Base-by-base conservation (phyloP, 2,797 vertebrate genomes). In the Phalanger gymnotis region DNA sequence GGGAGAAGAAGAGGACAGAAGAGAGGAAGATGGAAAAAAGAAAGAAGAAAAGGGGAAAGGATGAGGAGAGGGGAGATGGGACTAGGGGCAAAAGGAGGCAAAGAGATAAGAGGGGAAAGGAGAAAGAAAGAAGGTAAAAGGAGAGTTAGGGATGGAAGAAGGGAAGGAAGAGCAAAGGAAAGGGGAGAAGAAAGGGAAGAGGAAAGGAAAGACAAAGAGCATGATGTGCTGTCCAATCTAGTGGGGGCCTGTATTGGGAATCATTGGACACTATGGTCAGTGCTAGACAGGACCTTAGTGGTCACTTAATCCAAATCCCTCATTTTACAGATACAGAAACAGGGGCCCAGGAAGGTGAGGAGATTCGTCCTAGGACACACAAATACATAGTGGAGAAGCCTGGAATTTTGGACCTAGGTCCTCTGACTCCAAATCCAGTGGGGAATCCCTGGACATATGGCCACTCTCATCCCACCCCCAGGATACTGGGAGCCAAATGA, bases 401-500 rank as follows among this genome's bases (percentile, higher is more conserved):
- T n/a, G 16, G 16, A 73, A 19, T 73, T 73, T 40, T n/a, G 16
- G 34, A 73, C 34, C 34, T 40, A 22, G 0, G 16, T n/a, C 61
- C 34, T 73, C n/a, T 73, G 66, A 40, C 66, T 10, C 6, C 34
- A 73, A 73, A 73, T 40, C n/a, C 3, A 40, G 3, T 25, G 1
- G n/a, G 0, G 1, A 73, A 30, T 73, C 6, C n/a, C n/a, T n/a
- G 34, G 4, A n/a, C 14, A n/a, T n/a, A 19, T 0, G 4, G 14
- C 34, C 14, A 3, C 31, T 19, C 4, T 66, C 34, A 66, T 66
- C 34, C 1, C 1, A 66, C 13, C 34, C 14, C 61, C 61, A 66
- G 14, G 34, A n/a, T 16, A n/a, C 66, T 22, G 6, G 66, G 28
- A 40, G 66, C 2, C n/a, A 2, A 31, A 5, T 4, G 31, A 61